Evolutionary conservation across 1,140 invertebrate species (phyloP).

Genomic region (Nautilus pompilius): DNA sequence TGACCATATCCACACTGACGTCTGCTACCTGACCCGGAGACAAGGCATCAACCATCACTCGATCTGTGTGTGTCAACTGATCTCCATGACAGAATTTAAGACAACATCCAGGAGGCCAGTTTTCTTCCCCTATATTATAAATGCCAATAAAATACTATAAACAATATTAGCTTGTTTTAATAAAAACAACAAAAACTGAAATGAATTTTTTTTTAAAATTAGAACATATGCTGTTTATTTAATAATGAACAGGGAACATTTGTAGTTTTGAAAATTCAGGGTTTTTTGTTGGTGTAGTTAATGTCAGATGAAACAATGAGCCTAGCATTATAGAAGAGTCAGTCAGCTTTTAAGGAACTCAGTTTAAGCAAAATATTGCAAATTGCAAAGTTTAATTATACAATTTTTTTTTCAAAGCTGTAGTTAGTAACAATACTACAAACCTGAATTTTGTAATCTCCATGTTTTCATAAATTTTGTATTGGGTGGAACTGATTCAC

Average conservation of each 20-base stretch:
- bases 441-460: constrained; percentile 75
- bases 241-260: no score
- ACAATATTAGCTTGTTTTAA: background rate
- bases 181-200: background rate
- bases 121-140: constrained; percentile 59
- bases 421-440: no score
- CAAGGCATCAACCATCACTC: constrained; percentile 64
- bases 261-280: no score
- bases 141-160: background rate
- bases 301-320: no score
- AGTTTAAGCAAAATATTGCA: no score
- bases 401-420: no score
- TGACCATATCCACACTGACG: constrained; percentile 68
- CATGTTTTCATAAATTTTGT: constrained; percentile 77
- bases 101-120: constrained; percentile 75
- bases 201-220: background rate
- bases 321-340: no score
- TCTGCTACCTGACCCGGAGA: constrained; percentile 66
- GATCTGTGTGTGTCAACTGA: constrained; percentile 61
- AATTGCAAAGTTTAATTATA: no score
- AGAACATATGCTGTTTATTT: no score
- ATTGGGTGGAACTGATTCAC: constrained; percentile 71
- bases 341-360: no score
- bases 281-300: no score
- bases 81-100: constrained; percentile 66